Conservation (phyloP, 2,888 invertebrate genomes). For the Noctua comes region DNA sequence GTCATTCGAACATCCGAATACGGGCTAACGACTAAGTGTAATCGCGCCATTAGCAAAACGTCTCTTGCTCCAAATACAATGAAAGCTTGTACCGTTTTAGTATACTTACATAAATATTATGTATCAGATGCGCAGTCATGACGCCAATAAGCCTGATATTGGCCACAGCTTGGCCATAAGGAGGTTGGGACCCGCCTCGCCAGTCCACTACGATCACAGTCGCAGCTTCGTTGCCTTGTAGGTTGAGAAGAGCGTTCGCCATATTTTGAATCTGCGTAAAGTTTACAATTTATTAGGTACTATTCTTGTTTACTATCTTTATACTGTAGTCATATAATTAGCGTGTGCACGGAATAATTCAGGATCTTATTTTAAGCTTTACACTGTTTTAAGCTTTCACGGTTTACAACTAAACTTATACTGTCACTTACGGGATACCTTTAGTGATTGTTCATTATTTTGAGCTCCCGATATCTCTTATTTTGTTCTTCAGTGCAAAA, state of each 20-base stretch:
- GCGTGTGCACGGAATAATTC: constrained; percentile 3
- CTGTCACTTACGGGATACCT: no score
- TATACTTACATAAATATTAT: constrained; percentile 87
- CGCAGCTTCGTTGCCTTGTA: constrained; percentile 91
- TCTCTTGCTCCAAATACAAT: neutral
- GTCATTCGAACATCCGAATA: neutral
- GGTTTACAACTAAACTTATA: no score
- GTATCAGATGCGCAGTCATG: constrained; percentile 94
- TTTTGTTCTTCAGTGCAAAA: constrained; percentile 27
- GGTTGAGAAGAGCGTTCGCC: constrained; percentile 92
- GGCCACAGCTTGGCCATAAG: constrained; percentile 97
- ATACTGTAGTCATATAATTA: neutral
- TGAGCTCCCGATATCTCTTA: no score
- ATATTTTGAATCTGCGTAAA: constrained; percentile 91
- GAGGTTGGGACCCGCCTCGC: constrained; percentile 96
- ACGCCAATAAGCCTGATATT: constrained; percentile 96
- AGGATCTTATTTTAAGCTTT: no score
- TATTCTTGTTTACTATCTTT: neutral
- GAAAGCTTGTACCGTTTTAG: neutral
- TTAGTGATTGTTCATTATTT: no score
- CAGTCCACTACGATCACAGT: constrained; percentile 96
- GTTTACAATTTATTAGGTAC: neutral
- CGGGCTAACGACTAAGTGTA: neutral
- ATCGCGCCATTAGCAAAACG: neutral
- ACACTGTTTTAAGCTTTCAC: no score